Percentiles rank a stretch among this genome's conserved stretches.
Conservation (phyloP, 2,888 invertebrate genomes). For the Apocheima hispidaria region DNA sequence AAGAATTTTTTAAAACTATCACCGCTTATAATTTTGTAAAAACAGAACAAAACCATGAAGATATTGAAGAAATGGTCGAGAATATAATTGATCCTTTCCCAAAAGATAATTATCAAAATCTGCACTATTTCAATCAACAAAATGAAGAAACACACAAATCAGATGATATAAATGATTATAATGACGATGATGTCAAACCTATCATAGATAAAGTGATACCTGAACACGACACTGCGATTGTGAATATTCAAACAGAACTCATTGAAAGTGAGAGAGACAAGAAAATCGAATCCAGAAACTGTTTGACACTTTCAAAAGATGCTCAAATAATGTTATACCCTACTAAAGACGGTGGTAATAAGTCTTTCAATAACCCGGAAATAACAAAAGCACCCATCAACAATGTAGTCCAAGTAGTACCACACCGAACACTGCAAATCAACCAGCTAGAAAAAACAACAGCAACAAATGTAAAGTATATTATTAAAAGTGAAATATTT, state of each 20-base stretch:
- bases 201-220: background rate
- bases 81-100: background rate
- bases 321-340: constrained; percentile 6
- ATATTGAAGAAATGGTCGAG: background rate
- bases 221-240: background rate
- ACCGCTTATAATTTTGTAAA: background rate
- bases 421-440: background rate
- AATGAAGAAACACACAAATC: constrained; percentile 1
- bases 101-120: constrained; percentile 2
- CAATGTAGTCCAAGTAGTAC: background rate
- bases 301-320: background rate
- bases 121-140: background rate
- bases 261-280: background rate
- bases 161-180: background rate
- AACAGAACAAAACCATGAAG: constrained; percentile 18
- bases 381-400: background rate
- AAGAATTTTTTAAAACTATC: constrained; percentile 33
- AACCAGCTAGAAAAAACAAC: background rate
- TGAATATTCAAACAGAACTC: constrained; percentile 2
- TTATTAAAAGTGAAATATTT: background rate
- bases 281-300: background rate
- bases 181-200: background rate
- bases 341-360: background rate
- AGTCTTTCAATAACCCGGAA: background rate
- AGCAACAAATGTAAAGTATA: background rate